Conservation (phyloP, 2,113 vertebrate genomes). For the Larimichthys crocea region DNA sequence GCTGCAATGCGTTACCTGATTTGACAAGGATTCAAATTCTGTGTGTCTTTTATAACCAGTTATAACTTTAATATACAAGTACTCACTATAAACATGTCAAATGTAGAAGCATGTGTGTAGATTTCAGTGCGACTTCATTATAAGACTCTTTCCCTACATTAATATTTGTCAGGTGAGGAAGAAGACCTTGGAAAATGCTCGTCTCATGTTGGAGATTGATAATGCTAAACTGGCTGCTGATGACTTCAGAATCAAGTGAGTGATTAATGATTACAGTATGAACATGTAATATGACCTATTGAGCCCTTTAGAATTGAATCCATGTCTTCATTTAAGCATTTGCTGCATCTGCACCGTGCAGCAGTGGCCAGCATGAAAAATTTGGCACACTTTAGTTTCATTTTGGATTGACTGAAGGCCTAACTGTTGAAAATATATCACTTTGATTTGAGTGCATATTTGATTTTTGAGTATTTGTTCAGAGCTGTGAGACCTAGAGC, state of each 20-base stretch:
- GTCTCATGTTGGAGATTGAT: slow-evolving; percentile 87
- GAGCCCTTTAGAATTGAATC: not conserved
- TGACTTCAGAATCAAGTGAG: slow-evolving; percentile 89
- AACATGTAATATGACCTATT: not conserved
- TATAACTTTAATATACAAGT: not conserved
- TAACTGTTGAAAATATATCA: no score
- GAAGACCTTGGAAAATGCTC: slow-evolving; percentile 85
- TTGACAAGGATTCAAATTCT: not conserved
- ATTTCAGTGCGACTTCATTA: not conserved
- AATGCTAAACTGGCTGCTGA: slow-evolving; percentile 88
- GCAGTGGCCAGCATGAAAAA: no score
- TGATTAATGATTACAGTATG: slow-evolving; percentile 17
- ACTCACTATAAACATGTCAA: not conserved
- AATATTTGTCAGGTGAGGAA: slow-evolving; percentile 82
- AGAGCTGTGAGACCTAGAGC: not conserved
- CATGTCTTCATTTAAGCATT: not conserved
- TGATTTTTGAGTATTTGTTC: not conserved
- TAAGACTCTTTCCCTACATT: slow-evolving; percentile 3
- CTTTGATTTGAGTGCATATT: not conserved
- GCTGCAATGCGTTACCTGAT: slow-evolving; percentile 8
- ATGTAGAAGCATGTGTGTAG: not conserved
- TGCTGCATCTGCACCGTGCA: not conserved
- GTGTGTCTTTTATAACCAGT: not conserved
- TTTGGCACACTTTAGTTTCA: not conserved
- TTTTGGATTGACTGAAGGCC: not conserved